These are phyloP conservation scores for Phymanthus crucifer DNA, from an alignment of 92 coral and sea anemone species.

Conservation along the genomic window DNA sequence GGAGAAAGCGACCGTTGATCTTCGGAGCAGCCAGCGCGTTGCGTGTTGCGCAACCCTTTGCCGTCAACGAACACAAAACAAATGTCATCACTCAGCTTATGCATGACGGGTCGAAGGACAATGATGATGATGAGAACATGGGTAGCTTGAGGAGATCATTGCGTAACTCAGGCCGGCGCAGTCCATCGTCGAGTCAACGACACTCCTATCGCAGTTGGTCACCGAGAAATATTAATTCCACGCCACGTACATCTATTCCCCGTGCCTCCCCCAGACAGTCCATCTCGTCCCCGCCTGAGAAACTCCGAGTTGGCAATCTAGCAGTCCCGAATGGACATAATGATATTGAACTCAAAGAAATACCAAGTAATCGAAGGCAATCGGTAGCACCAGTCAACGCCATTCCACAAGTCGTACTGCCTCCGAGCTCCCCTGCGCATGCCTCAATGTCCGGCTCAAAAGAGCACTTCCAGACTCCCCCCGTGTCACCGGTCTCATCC, in stretches of 20 bases:
- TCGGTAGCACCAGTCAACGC: neutral
- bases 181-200: neutral
- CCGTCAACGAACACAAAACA: slow-evolving; percentile 52
- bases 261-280: slow-evolving; percentile 25
- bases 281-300: slow-evolving; percentile 11
- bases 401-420: slow-evolving; percentile 27
- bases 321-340: slow-evolving; percentile 11
- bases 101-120: slow-evolving; percentile 34
- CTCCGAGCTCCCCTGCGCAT: slow-evolving; percentile 4
- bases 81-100: slow-evolving; percentile 57
- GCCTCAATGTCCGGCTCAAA: slow-evolving; percentile 9
- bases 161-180: slow-evolving; percentile 37
- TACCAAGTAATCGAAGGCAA: neutral
- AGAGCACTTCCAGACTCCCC: slow-evolving; percentile 24
- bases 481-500: slow-evolving; percentile 37
- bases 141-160: slow-evolving; percentile 10
- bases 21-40: slow-evolving; percentile 96
- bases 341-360: slow-evolving; percentile 26
- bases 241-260: neutral
- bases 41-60: slow-evolving; percentile 87
- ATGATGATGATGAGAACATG: slow-evolving; percentile 30
- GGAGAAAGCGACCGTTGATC: slow-evolving; percentile 81
- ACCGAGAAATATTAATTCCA: slow-evolving; percentile 8
- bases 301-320: slow-evolving; percentile 5
- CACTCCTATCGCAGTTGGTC: neutral